Evolutionary conservation across 2,797 vertebrate genomes (phyloP), one percentile per base, ranked within the genome.

Genomic region (Pempheris klunzingeri): DNA sequence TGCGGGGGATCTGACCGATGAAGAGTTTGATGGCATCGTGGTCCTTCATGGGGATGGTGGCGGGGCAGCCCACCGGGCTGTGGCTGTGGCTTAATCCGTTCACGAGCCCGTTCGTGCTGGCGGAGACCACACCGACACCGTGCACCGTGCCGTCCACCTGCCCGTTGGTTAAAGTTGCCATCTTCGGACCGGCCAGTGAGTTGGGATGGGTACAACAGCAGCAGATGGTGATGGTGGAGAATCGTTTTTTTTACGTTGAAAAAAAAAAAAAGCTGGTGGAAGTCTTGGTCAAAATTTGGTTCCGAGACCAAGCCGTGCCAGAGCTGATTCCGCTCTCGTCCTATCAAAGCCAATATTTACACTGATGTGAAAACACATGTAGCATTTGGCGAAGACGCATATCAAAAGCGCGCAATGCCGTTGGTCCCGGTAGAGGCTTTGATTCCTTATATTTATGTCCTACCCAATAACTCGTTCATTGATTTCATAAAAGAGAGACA

Each of bases 111-210:
- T 97, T 97, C 92, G 96, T 97, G 95, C 92, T 96, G 94, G 96
- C 96, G 94, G 95, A 97, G 93, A 95, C 92, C 94, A 96, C 95
- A 90, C 95, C 95, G 95, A 95, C 96, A 92, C 95, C 96, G 95
- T 97, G 97, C 96, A 96, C 95, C 93, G 95, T 90, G 95, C 95
- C 96, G 95, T 98, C 97, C 96, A 97, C 96, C 96, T 98, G 97
- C 95, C 98, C 98, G 95, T 99, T 99, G 92, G 97, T 97, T 97
- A 99, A 98, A 97, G 98, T 99, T 97, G 98, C 97, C 98, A 99
- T 99, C 96, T 97, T 98, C 92, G 73, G 89, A 92, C 88, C 91
- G 87, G 92, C 90, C 91, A 87, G 88, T 84, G 88, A 93, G 90
- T 93, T 92, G 86, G 88, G 82, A 86, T 78, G 87, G 80, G 80